Evolutionary conservation across 2,113 vertebrate species (phyloP).

Genomic region (Girardinichthys multiradiatus): DNA sequence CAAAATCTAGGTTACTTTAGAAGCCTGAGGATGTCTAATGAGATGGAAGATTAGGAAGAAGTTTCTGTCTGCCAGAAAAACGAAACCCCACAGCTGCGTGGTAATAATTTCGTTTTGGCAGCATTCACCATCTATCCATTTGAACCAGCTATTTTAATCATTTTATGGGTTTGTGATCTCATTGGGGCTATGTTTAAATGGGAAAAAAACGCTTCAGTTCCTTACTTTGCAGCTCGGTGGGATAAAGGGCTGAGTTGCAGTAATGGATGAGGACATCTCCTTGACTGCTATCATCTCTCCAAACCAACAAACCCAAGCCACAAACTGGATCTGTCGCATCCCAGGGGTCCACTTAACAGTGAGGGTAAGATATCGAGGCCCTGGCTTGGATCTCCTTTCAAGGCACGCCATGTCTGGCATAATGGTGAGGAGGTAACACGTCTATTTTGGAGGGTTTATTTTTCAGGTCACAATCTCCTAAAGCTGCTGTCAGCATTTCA

Average conservation of each 20-base stretch:
- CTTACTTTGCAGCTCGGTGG: constrained; percentile 5
- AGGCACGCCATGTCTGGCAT: constrained; percentile 12
- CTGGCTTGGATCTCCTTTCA: constrained; percentile 50
- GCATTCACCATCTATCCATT: constrained; percentile 9
- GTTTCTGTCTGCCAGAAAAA: constrained; percentile 57
- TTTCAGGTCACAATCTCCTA: constrained; percentile 71
- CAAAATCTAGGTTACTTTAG: constrained; percentile 63
- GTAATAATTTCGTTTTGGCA: constrained; percentile 45
- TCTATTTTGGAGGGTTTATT: constrained; percentile 81
- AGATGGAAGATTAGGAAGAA: constrained; percentile 65
- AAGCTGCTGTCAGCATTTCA: constrained; percentile 54
- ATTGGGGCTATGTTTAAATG: constrained; percentile 33
- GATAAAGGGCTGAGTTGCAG: constrained; percentile 14
- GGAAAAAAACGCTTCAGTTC: constrained; percentile 16
- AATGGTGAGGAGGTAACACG: constrained; percentile 50
- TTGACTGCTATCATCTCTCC: constrained; percentile 31
- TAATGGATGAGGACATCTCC: constrained; percentile 28
- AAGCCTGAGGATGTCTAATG: constrained; percentile 64
- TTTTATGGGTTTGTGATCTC: constrained; percentile 32
- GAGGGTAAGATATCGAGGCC: constrained; percentile 56
- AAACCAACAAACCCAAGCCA: constrained; percentile 32
- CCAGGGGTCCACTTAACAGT: constrained; percentile 41
- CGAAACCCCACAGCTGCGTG: constrained; percentile 42
- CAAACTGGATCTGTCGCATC: constrained; percentile 36
- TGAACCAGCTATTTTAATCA: constrained; percentile 31